phyloP scores from a whole-genome alignment of 2,113 vertebrate species.

The Upupa epops region DNA sequence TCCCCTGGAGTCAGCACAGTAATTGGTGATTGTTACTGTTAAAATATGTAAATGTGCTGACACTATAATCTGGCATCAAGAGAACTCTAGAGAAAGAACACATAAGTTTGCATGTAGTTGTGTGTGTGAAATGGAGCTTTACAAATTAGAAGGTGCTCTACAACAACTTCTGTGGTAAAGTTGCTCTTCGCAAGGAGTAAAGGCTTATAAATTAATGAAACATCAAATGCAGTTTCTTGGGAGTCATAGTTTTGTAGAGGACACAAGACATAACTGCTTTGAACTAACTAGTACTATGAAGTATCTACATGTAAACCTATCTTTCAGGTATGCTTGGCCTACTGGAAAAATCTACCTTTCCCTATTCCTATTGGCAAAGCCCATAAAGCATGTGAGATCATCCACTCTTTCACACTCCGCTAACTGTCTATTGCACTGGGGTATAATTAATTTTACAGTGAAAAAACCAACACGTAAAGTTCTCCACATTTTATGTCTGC shows the following conservation, averaged over 20 bases:
- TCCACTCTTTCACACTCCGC: not conserved
- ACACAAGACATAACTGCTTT: not conserved
- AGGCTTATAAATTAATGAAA: not conserved
- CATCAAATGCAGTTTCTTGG: not conserved
- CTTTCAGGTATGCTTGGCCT: not conserved
- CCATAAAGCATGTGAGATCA: not conserved
- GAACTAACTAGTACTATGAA: not conserved
- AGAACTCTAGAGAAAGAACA: not conserved
- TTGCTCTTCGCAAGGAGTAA: not conserved
- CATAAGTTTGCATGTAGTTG: not conserved
- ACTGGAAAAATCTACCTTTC: not conserved
- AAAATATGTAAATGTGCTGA: not conserved
- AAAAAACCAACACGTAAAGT: not conserved
- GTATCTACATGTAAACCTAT: not conserved
- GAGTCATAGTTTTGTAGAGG: rapidly evolving
- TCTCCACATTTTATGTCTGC: not conserved
- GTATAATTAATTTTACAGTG: not conserved
- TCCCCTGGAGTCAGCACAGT: not conserved
- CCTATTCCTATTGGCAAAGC: not conserved
- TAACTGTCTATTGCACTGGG: not conserved
- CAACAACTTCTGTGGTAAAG: not conserved
- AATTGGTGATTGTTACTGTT: not conserved
- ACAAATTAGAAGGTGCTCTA: not conserved
- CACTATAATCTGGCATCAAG: not conserved
- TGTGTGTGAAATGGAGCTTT: not conserved